Percentiles rank a stretch among this genome's conserved stretches.
Evolutionary conservation across 2,797 vertebrate genomes (phyloP).

Genomic region (Falco naumanni): DNA sequence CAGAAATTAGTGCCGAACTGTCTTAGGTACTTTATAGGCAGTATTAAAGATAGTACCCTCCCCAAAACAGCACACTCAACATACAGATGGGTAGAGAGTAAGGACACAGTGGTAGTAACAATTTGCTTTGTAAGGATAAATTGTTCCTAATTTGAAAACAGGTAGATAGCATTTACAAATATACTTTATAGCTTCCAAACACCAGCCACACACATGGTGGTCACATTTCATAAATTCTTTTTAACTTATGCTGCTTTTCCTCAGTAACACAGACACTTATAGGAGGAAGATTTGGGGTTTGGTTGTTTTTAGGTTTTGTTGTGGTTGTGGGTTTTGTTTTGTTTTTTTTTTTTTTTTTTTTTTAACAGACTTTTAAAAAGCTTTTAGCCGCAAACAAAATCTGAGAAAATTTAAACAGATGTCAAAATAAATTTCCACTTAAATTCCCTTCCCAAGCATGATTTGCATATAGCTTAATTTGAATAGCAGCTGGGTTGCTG

Average conservation of each 20-base stretch:
- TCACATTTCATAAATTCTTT: background rate
- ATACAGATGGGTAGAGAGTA: background rate
- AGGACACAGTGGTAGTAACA: background rate
- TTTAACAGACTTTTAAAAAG: background rate
- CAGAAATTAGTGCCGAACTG: background rate
- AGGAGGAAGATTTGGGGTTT: background rate
- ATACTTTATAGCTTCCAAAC: background rate
- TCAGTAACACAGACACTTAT: background rate
- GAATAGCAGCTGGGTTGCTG: slow-evolving; percentile 2
- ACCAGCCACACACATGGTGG: background rate
- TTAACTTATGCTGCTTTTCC: background rate
- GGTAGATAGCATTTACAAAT: background rate
- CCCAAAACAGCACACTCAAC: background rate
- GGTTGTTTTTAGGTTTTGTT: background rate
- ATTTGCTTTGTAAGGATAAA: background rate
- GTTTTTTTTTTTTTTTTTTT: background rate
- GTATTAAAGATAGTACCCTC: background rate
- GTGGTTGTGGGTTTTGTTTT: background rate
- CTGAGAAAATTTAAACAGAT: slow-evolving; percentile 29
- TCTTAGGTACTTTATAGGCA: background rate
- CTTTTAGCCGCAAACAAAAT: slow-evolving; percentile 15
- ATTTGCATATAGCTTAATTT: background rate
- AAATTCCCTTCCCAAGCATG: background rate
- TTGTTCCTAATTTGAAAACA: background rate
- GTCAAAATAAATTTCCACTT: slow-evolving; percentile 52